A percentile compares a stretch with the other conserved stretches of the same genome.
These are phyloP conservation scores for Crenichthys baileyi DNA, from an alignment of 2,797 vertebrate genomes.

Conservation along the genomic window DNA sequence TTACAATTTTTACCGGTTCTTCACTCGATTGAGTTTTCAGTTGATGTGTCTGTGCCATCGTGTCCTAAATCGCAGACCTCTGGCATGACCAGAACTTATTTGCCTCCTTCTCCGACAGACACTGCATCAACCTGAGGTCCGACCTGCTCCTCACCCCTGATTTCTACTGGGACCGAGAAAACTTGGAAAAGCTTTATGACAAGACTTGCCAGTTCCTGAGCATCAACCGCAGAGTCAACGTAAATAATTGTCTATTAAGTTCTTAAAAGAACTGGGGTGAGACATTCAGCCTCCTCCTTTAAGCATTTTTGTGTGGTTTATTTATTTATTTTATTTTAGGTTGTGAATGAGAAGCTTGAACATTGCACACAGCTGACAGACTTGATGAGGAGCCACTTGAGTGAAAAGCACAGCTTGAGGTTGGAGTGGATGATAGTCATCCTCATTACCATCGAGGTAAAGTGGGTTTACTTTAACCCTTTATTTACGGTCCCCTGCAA, in stretches of 20 bases:
- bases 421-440: constrained; percentile 99
- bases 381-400: constrained; percentile 96
- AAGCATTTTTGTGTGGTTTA: neutral
- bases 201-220: constrained; percentile 97
- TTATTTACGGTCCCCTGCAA: neutral
- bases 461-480: constrained; percentile 1
- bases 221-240: constrained; percentile 96
- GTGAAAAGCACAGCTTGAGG: constrained; percentile 91
- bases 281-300: neutral
- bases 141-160: constrained; percentile 97
- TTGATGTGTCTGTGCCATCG: too few species aligned
- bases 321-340: constrained; percentile 72
- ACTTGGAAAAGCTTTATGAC: constrained; percentile 95
- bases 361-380: constrained; percentile 96
- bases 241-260: constrained; percentile 47
- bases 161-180: constrained; percentile 99
- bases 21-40: neutral
- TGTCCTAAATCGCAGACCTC: neutral
- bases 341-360: constrained; percentile 97
- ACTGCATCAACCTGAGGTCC: constrained; percentile 96
- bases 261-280: too few species aligned
- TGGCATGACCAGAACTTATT: neutral
- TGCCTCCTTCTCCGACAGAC: constrained; percentile 68
- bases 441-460: constrained; percentile 96
- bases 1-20: neutral